Conservation (phyloP, 2,888 invertebrate genomes). For the Pheosia tremula region DNA sequence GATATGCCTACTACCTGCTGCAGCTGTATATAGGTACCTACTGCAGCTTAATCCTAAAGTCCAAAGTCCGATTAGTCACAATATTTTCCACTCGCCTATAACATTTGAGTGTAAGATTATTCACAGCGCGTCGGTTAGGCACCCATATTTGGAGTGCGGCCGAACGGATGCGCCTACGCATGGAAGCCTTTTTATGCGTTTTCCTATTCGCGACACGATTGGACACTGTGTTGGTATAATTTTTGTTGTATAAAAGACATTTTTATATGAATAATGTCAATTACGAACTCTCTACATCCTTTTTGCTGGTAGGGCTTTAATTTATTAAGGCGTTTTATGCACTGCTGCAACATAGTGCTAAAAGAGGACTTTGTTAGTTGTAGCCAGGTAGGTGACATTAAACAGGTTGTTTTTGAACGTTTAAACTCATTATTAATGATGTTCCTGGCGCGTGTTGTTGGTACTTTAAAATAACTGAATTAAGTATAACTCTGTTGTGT, state of each 20-base stretch:
- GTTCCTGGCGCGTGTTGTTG: background rate
- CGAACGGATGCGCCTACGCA: constrained; percentile 52
- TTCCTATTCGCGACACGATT: constrained; percentile 25
- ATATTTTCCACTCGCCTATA: constrained; percentile 4
- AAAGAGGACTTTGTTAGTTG: background rate
- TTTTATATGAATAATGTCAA: too few species aligned
- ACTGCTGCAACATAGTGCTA: constrained; percentile 2
- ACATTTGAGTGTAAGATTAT: constrained; percentile 37
- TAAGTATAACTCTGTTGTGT: too few species aligned
- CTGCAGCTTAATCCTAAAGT: background rate
- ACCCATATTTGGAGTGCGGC: constrained; percentile 50
- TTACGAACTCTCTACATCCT: too few species aligned
- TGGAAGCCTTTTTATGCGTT: constrained; percentile 36
- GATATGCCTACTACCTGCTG: too few species aligned
- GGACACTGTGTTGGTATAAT: constrained; percentile 12
- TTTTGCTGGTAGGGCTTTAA: too few species aligned
- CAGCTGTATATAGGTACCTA: too few species aligned
- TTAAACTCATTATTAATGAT: constrained; percentile 2
- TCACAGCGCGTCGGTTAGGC: constrained; percentile 36
- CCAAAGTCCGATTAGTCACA: constrained; percentile 4
- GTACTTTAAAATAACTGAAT: background rate
- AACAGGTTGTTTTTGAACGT: background rate
- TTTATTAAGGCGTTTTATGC: too few species aligned
- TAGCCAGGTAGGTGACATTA: background rate
- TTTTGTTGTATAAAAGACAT: background rate